Percentiles rank a stretch among this genome's conserved stretches.
These are phyloP conservation scores for Hippocampus mohnikei DNA, from an alignment of 2,113 vertebrate genomes.

Conservation along the genomic window DNA sequence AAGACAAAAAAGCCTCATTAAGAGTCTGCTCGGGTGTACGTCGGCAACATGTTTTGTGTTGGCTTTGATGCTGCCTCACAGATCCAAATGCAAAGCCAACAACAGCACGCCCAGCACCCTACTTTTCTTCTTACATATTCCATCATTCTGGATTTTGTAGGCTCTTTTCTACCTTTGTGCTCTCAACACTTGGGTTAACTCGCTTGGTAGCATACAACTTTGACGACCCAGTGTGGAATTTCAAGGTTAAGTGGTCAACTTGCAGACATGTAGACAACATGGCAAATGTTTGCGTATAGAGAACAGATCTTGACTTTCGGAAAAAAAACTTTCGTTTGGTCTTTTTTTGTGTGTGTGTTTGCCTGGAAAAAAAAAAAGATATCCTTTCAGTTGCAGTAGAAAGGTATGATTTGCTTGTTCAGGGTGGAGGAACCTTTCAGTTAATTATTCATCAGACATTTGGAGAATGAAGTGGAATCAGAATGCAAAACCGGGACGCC, in stretches of 20 bases:
- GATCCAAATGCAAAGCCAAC: not conserved
- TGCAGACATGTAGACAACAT: slow-evolving; percentile 16
- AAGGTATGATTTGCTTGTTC: too few species aligned
- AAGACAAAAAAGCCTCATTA: slow-evolving; percentile 20
- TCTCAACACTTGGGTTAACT: not conserved
- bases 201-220: slow-evolving; percentile 8
- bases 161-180: not conserved
- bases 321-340: not conserved
- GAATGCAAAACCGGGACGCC: too few species aligned
- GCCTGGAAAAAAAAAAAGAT: not conserved
- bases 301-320: not conserved
- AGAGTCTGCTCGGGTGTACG: slow-evolving; percentile 5
- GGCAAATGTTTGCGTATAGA: slow-evolving; percentile 22
- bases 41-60: not conserved
- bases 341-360: not conserved
- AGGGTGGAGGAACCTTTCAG: too few species aligned
- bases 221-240: slow-evolving; percentile 45
- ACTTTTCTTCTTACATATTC: not conserved
- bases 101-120: not conserved
- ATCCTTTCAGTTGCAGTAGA: not conserved
- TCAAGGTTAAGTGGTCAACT: slow-evolving; percentile 42
- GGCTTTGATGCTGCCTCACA: not conserved
- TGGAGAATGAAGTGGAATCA: too few species aligned
- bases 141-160: not conserved
- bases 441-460: too few species aligned